A percentile compares a stretch with the other conserved stretches of the same genome.
phyloP scores from a whole-genome alignment of 2,888 invertebrate species.

The Leucania comma region DNA sequence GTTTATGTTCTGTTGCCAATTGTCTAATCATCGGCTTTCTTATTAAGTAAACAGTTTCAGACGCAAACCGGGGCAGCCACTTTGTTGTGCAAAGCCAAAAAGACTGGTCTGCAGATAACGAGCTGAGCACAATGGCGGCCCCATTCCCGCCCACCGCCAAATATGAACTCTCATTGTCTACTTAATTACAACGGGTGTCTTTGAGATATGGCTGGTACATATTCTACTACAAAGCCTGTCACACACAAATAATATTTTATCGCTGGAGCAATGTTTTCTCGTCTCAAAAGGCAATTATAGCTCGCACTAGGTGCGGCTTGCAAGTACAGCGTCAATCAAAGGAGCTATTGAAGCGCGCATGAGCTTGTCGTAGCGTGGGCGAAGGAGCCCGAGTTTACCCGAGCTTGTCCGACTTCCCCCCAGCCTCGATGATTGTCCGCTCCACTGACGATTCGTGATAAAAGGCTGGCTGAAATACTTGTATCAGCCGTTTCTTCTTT shows the following conservation, averaged over 20 bases:
- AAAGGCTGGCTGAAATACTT: conserved; percentile 19
- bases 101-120: conserved; percentile 87
- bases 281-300: conserved; percentile 79
- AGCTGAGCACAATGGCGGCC: conserved; percentile 80
- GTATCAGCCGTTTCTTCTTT: neutral
- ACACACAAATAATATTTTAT: conserved; percentile 87
- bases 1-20: conserved; percentile 37
- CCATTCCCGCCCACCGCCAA: conserved; percentile 79
- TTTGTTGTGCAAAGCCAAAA: conserved; percentile 85
- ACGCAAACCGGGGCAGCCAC: conserved; percentile 71
- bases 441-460: conserved; percentile 20
- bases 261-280: conserved; percentile 78
- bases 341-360: conserved; percentile 56
- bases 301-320: conserved; percentile 48
- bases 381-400: conserved; percentile 4
- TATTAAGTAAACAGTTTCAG: conserved; percentile 75
- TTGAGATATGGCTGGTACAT: conserved; percentile 85
- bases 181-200: conserved; percentile 88
- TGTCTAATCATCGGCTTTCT: conserved; percentile 54
- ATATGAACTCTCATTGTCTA: conserved; percentile 89
- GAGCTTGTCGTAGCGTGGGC: conserved; percentile 16
- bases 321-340: conserved; percentile 67
- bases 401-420: conserved; percentile 8
- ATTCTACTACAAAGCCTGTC: conserved; percentile 84
- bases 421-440: conserved; percentile 21